Evolutionary conservation across 2,797 vertebrate genomes (phyloP), one percentile per base, ranked within the genome.

Genomic region (Pygocentrus nattereri): DNA sequence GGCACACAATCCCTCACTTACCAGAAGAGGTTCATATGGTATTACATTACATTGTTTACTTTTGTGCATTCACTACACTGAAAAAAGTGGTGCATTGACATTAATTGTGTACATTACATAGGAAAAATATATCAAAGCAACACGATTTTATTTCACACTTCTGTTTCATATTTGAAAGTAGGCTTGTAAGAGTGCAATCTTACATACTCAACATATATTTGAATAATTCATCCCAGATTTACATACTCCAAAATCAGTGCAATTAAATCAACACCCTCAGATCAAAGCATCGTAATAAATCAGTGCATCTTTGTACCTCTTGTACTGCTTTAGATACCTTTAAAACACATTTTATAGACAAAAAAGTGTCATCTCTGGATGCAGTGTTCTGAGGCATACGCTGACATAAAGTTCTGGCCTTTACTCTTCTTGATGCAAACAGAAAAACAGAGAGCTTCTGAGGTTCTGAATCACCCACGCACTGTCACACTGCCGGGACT

Each of bases 401-500:
- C 5, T 18, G 6, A 23, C 10, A 19, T 38, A 56, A 31, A 73
- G 70, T 54, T 18, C 19, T 54, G 18, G 8, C 13, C 49, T 52
- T 72, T 70, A 30, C 5, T 71, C 50, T 54, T 73, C 50, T 23
- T 18, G 19, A 18, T 72, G 54, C 70, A 38, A 25, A 18, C 58
- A 56, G 13, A 65, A 59, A 38, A 30, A 38, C 8, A 44, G 10
- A 52, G n/a, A 41, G 19, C 34, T 30, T 62, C 54, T 23, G n/a
- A 12, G 31, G 52, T 58, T 56, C 30, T 64, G 23, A 75, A 30
- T 31, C 56, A 59, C 75, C 62, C 75, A 65, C 49, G n/a, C 61
- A 68, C 47, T 54, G 62, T 58, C 76, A 68, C 27, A 54, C 47
- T 38, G 76, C 31, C 61, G 65, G 41, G 23, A 76, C 21, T 52